Evolutionary conservation across 2,797 vertebrate species (phyloP).

Genomic region (Cryptoprocta ferox): DNA sequence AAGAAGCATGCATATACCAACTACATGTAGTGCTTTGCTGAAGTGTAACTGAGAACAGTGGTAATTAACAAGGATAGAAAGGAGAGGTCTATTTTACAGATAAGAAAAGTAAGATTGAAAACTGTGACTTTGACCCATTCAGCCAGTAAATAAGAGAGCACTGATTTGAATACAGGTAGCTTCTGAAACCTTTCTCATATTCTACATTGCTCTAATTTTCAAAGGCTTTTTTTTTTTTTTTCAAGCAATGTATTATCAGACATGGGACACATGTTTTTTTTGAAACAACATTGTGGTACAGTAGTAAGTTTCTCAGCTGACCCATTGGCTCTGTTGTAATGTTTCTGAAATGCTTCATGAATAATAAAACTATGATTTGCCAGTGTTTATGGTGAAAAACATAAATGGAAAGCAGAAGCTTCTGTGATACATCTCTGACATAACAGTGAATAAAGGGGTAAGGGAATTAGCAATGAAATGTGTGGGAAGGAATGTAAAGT

Average conservation of each 20-base stretch:
- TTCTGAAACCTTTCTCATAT: neutral
- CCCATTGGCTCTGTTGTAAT: neutral
- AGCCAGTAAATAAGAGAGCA: neutral
- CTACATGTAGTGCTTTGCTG: neutral
- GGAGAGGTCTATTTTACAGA: neutral
- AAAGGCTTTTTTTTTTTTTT: neutral
- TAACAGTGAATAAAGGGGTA: neutral
- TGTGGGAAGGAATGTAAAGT: neutral
- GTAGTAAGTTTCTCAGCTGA: neutral
- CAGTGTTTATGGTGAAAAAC: neutral
- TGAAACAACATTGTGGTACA: neutral
- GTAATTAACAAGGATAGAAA: neutral
- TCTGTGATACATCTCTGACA: neutral
- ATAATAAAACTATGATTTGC: neutral
- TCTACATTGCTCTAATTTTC: neutral
- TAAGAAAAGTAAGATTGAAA: neutral
- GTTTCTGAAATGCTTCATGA: neutral
- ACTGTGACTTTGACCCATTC: neutral
- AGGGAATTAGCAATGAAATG: neutral
- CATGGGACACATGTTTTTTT: neutral
- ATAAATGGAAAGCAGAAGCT: neutral
- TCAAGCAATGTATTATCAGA: neutral
- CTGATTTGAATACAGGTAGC: neutral
- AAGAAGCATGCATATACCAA: neutral
- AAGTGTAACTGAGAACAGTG: neutral